Evolutionary conservation across 2,797 vertebrate genomes (phyloP).

Genomic region (Sciurus vulgaris): DNA sequence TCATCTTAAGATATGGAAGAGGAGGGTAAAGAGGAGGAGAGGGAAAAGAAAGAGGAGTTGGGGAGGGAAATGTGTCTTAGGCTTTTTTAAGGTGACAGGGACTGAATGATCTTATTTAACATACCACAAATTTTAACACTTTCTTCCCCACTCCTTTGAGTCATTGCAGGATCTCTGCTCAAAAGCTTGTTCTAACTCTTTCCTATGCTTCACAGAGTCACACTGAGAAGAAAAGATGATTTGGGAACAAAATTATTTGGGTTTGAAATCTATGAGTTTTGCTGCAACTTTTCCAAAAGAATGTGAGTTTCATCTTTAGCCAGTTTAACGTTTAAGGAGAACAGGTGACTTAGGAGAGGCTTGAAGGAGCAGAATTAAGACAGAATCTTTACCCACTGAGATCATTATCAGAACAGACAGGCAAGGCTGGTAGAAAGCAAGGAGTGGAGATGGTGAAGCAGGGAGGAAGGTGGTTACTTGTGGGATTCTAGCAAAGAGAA

Average conservation of each 20-base stretch:
- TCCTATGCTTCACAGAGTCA: background rate
- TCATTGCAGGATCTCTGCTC: background rate
- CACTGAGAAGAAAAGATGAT: background rate
- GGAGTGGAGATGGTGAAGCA: background rate
- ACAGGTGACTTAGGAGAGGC: background rate
- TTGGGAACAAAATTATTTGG: constrained; percentile 24
- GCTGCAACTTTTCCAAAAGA: constrained; percentile 40
- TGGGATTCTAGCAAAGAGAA: background rate
- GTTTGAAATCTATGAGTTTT: constrained; percentile 30
- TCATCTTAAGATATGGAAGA: constrained; percentile 79
- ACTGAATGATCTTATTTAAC: constrained; percentile 69
- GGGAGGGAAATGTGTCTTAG: constrained; percentile 44
- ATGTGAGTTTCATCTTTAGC: background rate
- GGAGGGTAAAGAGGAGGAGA: constrained; percentile 51
- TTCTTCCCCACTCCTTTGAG: background rate
- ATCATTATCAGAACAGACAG: background rate
- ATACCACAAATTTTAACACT: background rate
- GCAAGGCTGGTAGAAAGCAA: background rate
- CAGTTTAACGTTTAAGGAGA: background rate
- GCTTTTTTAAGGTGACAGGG: constrained; percentile 56
- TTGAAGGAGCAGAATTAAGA: constrained; percentile 14
- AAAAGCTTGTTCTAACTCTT: background rate
- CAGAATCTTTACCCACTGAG: background rate
- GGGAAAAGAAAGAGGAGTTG: background rate
- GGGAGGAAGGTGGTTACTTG: background rate